A percentile compares a stretch with the other conserved stretches of the same genome.
phyloP scores from a whole-genome alignment of 1,140 invertebrate genomes.

The Drosophila erecta region DNA sequence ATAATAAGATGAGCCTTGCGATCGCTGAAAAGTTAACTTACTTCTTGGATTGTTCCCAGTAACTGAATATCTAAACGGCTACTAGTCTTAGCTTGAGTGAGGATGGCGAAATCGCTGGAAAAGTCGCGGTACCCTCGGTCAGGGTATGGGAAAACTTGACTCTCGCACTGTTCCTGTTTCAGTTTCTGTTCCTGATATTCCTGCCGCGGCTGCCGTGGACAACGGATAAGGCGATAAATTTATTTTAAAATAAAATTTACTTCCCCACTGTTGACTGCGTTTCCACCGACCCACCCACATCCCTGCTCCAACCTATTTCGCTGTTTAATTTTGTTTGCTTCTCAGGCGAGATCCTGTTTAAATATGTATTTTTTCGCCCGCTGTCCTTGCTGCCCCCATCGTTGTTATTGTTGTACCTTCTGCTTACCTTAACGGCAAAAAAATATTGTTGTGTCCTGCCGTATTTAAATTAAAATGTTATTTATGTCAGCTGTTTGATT shows the following conservation, averaged over 20 bases:
- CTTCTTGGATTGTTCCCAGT: too few relatives aligned
- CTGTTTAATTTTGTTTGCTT: conserved; percentile 82
- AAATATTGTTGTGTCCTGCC: conserved; percentile 77
- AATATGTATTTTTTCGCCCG: conserved; percentile 69
- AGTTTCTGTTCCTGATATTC: conserved; percentile 17
- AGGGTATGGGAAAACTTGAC: conserved; percentile 13
- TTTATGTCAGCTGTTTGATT: conserved; percentile 83
- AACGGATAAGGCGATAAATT: conserved; percentile 83
- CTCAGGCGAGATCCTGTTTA: conserved; percentile 65
- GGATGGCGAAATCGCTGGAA: background rate
- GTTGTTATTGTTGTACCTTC: conserved; percentile 64
- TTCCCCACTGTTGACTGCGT: conserved; percentile 62
- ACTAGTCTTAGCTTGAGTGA: too few relatives aligned
- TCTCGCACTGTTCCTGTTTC: conserved; percentile 19
- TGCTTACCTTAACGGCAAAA: conserved; percentile 79
- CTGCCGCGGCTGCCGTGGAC: conserved; percentile 69
- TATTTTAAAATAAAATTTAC: conserved; percentile 84
- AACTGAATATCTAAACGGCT: background rate
- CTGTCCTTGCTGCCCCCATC: conserved; percentile 42
- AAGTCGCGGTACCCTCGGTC: conserved; percentile 1
- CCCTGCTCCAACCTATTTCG: conserved; percentile 21
- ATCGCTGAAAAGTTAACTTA: too few relatives aligned
- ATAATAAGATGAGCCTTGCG: too few relatives aligned
- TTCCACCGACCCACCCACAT: background rate
- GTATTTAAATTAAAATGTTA: conserved; percentile 84